Conservation (phyloP, 2,888 invertebrate genomes). For the Drosophila tripunctata region DNA sequence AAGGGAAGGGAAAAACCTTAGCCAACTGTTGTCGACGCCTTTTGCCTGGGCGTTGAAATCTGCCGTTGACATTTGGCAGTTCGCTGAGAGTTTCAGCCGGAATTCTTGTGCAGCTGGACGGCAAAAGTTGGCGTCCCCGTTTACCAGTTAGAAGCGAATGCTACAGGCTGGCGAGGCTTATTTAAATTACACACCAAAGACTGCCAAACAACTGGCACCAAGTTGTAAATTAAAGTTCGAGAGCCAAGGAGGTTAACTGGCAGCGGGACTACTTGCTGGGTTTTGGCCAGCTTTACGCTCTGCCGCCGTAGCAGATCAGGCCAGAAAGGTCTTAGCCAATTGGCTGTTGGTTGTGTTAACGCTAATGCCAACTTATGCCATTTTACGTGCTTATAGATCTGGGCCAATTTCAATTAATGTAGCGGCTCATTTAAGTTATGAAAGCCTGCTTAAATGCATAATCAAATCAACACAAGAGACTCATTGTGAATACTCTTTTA, state of each 20-base stretch:
- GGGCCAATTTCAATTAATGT: slow-evolving; percentile 72
- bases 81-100: slow-evolving; percentile 50
- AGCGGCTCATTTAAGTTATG: slow-evolving; percentile 46
- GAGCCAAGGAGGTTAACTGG: slow-evolving; percentile 37
- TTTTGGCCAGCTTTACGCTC: background rate
- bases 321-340: slow-evolving; percentile 37
- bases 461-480: slow-evolving; percentile 22
- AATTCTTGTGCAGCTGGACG: slow-evolving; percentile 59
- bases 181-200: slow-evolving; percentile 67
- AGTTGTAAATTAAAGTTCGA: slow-evolving; percentile 79
- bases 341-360: slow-evolving; percentile 25
- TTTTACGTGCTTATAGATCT: slow-evolving; percentile 74
- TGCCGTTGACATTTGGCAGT: slow-evolving; percentile 77
- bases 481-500: slow-evolving; percentile 16
- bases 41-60: slow-evolving; percentile 68
- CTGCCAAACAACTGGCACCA: slow-evolving; percentile 69
- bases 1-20: slow-evolving; percentile 9
- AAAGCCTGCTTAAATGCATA: slow-evolving; percentile 32
- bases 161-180: slow-evolving; percentile 59
- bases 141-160: slow-evolving; percentile 30
- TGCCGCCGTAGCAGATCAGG: slow-evolving; percentile 35
- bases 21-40: slow-evolving; percentile 68
- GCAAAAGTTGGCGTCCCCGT: slow-evolving; percentile 43
- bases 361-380: slow-evolving; percentile 62
- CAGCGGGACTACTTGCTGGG: background rate